Percentiles rank a stretch among this genome's conserved stretches.
Evolutionary conservation across 1,140 invertebrate species (phyloP).

Genomic region (Andrena cerasifolii): DNA sequence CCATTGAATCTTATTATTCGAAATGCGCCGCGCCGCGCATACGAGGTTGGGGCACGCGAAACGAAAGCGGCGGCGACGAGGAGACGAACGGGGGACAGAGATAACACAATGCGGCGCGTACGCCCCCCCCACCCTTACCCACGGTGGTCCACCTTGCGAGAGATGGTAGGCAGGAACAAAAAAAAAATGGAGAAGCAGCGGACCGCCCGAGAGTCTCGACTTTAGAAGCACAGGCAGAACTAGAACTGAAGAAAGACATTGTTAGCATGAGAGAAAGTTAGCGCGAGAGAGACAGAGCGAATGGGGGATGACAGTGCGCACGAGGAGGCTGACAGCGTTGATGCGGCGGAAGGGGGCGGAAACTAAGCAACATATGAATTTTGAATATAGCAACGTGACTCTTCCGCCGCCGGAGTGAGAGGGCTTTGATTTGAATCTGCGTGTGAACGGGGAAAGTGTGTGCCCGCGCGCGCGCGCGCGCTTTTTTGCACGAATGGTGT

Average conservation of each 20-base stretch:
- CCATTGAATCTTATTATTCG: conserved; percentile 77
- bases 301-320: too few relatives aligned
- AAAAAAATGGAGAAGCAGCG: conserved; percentile 46
- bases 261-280: conserved; percentile 37
- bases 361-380: background rate
- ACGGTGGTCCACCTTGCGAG: conserved; percentile 34
- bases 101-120: conserved; percentile 14
- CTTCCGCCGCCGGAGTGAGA: too few relatives aligned
- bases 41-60: conserved; percentile 47
- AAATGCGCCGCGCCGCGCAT: conserved; percentile 60
- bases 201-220: conserved; percentile 64
- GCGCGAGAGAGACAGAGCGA: conserved; percentile 1
- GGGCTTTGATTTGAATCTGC: too few relatives aligned
- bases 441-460: background rate
- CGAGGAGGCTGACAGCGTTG: background rate
- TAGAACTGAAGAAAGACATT: conserved; percentile 72
- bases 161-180: conserved; percentile 6
- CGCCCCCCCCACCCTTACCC: too few relatives aligned
- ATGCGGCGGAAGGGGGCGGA: background rate
- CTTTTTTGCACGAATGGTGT: background rate
- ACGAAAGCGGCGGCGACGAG: conserved; percentile 7
- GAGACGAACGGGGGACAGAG: background rate
- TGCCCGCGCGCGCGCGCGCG: too few relatives aligned
- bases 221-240: conserved; percentile 72
- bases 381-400: conserved; percentile 17